Evolutionary conservation across 2,888 invertebrate genomes (phyloP).

Genomic region (Coecobrya sp.): DNA sequence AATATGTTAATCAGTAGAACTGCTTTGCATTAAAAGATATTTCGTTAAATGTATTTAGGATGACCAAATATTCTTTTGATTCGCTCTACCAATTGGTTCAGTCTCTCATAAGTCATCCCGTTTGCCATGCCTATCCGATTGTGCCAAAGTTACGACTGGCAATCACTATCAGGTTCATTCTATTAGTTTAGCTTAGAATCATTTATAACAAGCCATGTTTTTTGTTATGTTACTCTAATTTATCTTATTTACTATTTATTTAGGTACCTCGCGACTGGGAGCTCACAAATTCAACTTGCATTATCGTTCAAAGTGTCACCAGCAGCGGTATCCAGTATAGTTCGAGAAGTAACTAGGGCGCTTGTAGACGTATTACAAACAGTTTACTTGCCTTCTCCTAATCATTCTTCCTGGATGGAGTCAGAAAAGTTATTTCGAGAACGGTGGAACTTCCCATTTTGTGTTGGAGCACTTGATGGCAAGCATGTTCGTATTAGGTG

Average conservation of each 20-base stretch:
- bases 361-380: not conserved
- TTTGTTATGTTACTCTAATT: no score
- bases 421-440: not conserved
- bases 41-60: not conserved
- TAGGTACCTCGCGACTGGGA: not conserved
- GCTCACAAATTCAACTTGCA: not conserved
- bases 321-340: not conserved
- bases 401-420: not conserved
- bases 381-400: not conserved
- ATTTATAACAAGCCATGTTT: not conserved
- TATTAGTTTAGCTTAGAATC: no score
- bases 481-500: conserved; percentile 63
- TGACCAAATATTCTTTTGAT: not conserved
- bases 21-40: no score
- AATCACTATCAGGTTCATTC: not conserved
- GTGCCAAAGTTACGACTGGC: no score
- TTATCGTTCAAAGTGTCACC: not conserved
- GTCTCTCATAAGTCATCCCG: not conserved
- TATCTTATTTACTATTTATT: no score
- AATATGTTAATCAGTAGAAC: not conserved
- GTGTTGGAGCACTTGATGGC: conserved; percentile 74
- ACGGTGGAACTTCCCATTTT: conserved; percentile 68
- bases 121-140: not conserved
- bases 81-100: not conserved
- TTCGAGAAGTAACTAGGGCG: not conserved